A percentile compares a stretch with the other conserved stretches of the same genome.
Conservation (phyloP, 1,140 invertebrate species). For the Hyphantria cunea region DNA sequence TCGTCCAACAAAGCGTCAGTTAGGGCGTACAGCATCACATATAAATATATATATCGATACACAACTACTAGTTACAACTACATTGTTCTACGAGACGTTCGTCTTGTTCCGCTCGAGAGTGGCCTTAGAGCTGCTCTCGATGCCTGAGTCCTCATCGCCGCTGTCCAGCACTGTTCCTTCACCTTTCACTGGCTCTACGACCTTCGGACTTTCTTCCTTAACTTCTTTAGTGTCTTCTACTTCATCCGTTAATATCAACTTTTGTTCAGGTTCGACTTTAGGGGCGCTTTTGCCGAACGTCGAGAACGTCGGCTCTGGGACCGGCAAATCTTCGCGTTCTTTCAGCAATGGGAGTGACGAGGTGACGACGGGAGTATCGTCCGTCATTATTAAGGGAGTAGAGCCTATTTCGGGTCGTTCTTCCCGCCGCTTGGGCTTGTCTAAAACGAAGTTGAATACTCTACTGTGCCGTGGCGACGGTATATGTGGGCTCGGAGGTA, state of each 20-base stretch:
- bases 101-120: conserved; percentile 80
- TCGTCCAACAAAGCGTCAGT: background rate
- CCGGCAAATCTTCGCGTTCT: conserved; percentile 42
- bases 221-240: conserved; percentile 28
- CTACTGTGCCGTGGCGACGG: conserved; percentile 62
- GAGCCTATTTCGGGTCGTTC: conserved; percentile 32
- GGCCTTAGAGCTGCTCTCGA: conserved; percentile 82
- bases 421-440: conserved; percentile 55
- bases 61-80: conserved; percentile 2
- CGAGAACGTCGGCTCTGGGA: conserved; percentile 67
- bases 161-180: conserved; percentile 83
- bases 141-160: conserved; percentile 83
- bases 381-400: conserved; percentile 59
- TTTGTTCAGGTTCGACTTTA: conserved; percentile 44
- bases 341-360: conserved; percentile 42
- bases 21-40: no score
- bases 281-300: conserved; percentile 65
- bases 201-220: conserved; percentile 45
- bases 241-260: conserved; percentile 60
- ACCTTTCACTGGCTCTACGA: conserved; percentile 74
- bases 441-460: conserved; percentile 71
- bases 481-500: conserved; percentile 81
- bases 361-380: conserved; percentile 54
- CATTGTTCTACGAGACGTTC: conserved; percentile 51
- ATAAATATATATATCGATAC: conserved; percentile 5